These are phyloP conservation scores for Siniperca chuatsi DNA, from an alignment of 2,113 vertebrate genomes.

Conservation along the genomic window DNA sequence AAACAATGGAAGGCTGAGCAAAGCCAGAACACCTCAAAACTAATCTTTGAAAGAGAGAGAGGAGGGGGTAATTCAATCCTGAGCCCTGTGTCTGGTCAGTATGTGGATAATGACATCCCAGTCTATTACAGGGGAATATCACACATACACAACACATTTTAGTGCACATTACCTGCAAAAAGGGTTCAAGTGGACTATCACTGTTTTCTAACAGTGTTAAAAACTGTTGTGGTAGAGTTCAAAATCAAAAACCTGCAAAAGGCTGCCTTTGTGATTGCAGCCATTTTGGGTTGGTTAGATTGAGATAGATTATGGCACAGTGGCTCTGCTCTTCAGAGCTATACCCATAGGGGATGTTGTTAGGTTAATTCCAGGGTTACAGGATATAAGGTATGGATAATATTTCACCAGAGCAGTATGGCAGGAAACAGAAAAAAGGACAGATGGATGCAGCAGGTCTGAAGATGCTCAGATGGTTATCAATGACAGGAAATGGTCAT, in stretches of 20 bases:
- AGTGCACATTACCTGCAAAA: conserved; percentile 43
- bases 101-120: conserved; percentile 64
- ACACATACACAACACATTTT: conserved; percentile 58
- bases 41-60: conserved; percentile 55
- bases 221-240: conserved; percentile 17
- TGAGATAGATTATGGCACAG: conserved; percentile 21
- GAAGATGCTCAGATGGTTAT: conserved; percentile 65
- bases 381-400: conserved; percentile 51
- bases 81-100: conserved; percentile 62
- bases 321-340: conserved; percentile 40
- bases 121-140: conserved; percentile 55
- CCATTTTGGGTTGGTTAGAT: conserved; percentile 12
- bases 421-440: conserved; percentile 38
- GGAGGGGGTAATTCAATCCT: conserved; percentile 65
- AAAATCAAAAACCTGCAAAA: conserved; percentile 14
- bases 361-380: conserved; percentile 33
- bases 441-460: conserved; percentile 45
- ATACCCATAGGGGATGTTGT: conserved; percentile 34
- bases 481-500: conserved; percentile 46
- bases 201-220: conserved; percentile 17
- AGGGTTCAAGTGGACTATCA: conserved; percentile 14
- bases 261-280: conserved; percentile 1
- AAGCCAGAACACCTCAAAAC: conserved; percentile 75
- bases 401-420: conserved; percentile 47
- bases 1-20: conserved; percentile 59